Base-by-base conservation (phyloP, 2,888 invertebrate species). In the Therioaphis trifolii region DNA sequence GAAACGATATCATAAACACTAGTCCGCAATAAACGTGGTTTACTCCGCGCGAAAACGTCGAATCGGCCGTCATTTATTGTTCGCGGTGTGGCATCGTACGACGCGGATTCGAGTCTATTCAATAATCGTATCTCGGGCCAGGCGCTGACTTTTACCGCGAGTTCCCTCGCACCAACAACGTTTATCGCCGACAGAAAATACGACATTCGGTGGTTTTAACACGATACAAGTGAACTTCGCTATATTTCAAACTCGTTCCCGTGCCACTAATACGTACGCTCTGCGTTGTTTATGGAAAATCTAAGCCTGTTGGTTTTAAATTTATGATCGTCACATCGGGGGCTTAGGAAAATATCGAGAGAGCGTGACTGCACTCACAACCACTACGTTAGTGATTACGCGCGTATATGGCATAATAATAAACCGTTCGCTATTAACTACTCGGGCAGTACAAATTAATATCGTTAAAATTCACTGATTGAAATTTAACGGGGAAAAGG, bases 331-430 rank as follows among this genome's bases (percentile, higher is more conserved):
- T 58, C 18, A 55, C 55, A 35, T 40, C 15, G 58, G 55, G 9
- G 5, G 74, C 40, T 55, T 74, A 15, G 12, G n/a, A 40, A 40
- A 55, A 40, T 24, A 55, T 74, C 24, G 40, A 40, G 40, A 15
- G 24, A 74, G 18, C 74, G 74, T 74, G 74, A 74, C 74, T 55
- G 21, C 21, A 74, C 74, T 74, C 35, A 29, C 35, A 74, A 72
- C n/a, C 14, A 29, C 63, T 7, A 27, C 24, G 24, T 71, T 46
- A 49, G 43, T 46, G 71, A 71, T 71, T 46, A 27, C 11, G 27
- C 24, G 27, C 46, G 27, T 46, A 63, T 7, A 29, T 29, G 11
- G 46, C 46, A 49, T 49, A 71, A 71, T 71, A 49, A 49, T 49
- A 49, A 71, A 71, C 18, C 1, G 11, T 27, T 71, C 46, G 43